These are phyloP conservation scores for Barbus barbus DNA, from an alignment of 2,113 vertebrate species.

Conservation along the genomic window DNA sequence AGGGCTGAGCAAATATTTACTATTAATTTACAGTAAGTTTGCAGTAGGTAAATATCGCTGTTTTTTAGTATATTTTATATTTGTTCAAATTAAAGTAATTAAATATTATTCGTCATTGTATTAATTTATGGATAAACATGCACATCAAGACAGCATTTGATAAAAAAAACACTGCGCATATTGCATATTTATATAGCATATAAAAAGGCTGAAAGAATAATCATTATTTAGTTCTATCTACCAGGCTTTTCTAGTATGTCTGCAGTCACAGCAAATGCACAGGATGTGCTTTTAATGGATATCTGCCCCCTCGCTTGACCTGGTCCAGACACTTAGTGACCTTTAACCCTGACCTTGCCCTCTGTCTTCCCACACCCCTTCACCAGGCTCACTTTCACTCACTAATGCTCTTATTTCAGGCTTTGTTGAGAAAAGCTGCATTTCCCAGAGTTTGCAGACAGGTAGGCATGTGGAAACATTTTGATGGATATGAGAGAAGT, in stretches of 20 bases:
- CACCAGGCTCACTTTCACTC: conserved; percentile 12
- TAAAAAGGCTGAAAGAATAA: not conserved
- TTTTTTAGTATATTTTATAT: not conserved
- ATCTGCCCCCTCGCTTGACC: conserved; percentile 34
- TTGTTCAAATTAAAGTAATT: not conserved
- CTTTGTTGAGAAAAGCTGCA: not conserved
- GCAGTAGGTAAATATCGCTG: too few species aligned
- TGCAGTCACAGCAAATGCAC: not conserved
- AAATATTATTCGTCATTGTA: not conserved
- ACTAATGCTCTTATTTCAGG: conserved; percentile 3
- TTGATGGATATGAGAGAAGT: not conserved
- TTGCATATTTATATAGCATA: not conserved
- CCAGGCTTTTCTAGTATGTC: not conserved
- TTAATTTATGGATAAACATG: not conserved
- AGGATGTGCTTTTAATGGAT: conserved; percentile 28
- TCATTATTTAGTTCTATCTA: not conserved
- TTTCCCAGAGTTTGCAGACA: not conserved
- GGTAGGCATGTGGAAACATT: conserved; percentile 2
- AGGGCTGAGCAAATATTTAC: not conserved
- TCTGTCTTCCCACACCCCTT: conserved; percentile 22
- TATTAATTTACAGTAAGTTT: not conserved
- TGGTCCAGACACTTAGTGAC: conserved; percentile 44
- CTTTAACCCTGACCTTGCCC: conserved; percentile 48
- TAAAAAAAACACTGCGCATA: not conserved
- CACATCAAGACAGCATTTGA: too few species aligned